Conservation (phyloP, 2,113 vertebrate species). For the Plecturocebus donacophilus region DNA sequence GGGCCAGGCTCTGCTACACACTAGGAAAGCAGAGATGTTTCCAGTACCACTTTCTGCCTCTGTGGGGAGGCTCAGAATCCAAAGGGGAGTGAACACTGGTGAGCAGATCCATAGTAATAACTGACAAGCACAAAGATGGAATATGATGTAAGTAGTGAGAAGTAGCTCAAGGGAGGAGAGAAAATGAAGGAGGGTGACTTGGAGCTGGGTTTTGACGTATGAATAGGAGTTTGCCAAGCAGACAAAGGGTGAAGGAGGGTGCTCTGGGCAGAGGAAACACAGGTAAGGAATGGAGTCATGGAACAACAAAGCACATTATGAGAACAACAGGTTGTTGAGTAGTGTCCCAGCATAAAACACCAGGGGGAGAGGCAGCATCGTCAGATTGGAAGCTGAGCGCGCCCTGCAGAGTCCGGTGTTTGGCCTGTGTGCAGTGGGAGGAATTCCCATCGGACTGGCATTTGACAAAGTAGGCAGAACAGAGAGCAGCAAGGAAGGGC, state of each 20-base stretch:
- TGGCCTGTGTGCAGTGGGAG: neutral
- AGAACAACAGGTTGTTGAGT: neutral
- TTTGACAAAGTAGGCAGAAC: neutral
- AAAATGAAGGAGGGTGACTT: no score
- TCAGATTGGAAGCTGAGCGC: neutral
- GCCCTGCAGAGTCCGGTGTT: neutral
- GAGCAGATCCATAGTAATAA: rapidly evolving
- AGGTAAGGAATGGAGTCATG: neutral
- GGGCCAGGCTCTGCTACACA: neutral
- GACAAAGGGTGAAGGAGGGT: neutral
- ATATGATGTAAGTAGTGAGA: neutral
- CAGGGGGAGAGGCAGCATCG: rapidly evolving
- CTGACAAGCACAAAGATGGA: neutral
- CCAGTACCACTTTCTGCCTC: neutral
- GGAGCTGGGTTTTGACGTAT: neutral
- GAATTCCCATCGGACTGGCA: neutral
- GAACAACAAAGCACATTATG: neutral
- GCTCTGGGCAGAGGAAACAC: neutral
- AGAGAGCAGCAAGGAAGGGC: neutral
- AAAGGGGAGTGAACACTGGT: neutral
- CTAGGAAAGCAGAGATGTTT: neutral
- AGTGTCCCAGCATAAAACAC: neutral
- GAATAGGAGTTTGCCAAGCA: neutral
- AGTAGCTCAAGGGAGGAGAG: neutral
- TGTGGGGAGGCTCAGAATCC: neutral